Conservation (phyloP, 1,140 invertebrate genomes). For the Chymomyza costata region DNA sequence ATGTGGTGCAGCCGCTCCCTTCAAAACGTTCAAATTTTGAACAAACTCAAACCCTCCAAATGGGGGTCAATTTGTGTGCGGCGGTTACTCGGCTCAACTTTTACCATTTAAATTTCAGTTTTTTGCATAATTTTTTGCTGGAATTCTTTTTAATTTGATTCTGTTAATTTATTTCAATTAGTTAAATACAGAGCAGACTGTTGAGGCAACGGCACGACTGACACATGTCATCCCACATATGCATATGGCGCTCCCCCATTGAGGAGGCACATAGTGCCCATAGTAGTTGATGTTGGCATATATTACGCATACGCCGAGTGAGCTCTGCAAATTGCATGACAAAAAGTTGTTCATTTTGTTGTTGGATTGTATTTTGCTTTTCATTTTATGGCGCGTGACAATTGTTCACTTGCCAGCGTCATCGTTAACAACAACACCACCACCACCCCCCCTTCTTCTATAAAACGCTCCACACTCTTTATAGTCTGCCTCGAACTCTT, state of each 20-base stretch:
- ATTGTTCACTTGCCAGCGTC: slow-evolving; percentile 34
- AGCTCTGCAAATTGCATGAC: slow-evolving; percentile 6
- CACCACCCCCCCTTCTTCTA: not conserved
- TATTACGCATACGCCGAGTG: slow-evolving; percentile 55
- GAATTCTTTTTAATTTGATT: slow-evolving; percentile 43
- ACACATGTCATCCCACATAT: slow-evolving; percentile 30
- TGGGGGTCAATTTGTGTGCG: not conserved
- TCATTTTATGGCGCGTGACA: slow-evolving; percentile 71
- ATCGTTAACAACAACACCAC: not conserved
- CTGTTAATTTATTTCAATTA: slow-evolving; percentile 71
- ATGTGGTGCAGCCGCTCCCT: not conserved
- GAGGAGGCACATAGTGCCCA: not conserved
- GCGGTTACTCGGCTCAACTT: too few species aligned
- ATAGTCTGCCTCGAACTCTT: slow-evolving; percentile 14
- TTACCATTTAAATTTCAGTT: slow-evolving; percentile 9
- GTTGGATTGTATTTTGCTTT: slow-evolving; percentile 24
- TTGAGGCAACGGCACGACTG: slow-evolving; percentile 38
- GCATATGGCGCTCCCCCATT: not conserved
- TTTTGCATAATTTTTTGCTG: slow-evolving; percentile 2
- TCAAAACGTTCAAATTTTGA: not conserved
- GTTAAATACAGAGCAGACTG: slow-evolving; percentile 43
- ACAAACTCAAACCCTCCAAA: slow-evolving; percentile 4
- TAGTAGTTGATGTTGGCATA: slow-evolving; percentile 2
- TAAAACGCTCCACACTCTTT: too few species aligned
- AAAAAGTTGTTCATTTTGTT: slow-evolving; percentile 19